A percentile compares a stretch with the other conserved stretches of the same genome.
phyloP scores from a whole-genome alignment of 2,888 invertebrate species.

The Leptogaster cylindrica region DNA sequence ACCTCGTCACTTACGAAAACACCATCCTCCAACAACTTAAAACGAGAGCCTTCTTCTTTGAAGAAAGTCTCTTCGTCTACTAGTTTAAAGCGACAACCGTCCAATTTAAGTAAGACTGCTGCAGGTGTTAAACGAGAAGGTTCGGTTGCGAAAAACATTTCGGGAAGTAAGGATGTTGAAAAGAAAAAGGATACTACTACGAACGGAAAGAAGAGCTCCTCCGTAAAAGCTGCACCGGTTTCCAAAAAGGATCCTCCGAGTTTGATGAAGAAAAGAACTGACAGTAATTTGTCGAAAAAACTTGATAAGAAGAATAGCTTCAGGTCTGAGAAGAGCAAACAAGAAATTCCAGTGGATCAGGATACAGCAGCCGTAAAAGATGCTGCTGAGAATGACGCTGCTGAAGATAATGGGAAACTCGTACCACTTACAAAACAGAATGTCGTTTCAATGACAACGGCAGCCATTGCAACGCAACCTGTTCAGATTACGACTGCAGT shows the following conservation, averaged over 20 bases:
- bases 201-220: neutral
- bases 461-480: slow-evolving; percentile 67
- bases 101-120: slow-evolving; percentile 49
- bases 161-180: too few relatives aligned
- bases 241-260: slow-evolving; percentile 44
- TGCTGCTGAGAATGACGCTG: slow-evolving; percentile 36
- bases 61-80: slow-evolving; percentile 42
- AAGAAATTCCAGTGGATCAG: slow-evolving; percentile 46
- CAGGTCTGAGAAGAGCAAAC: slow-evolving; percentile 48
- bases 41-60: slow-evolving; percentile 49
- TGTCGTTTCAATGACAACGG: slow-evolving; percentile 67
- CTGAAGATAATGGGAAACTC: slow-evolving; percentile 48
- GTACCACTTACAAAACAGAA: slow-evolving; percentile 51
- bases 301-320: slow-evolving; percentile 48
- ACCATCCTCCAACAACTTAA: slow-evolving; percentile 47
- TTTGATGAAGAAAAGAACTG: slow-evolving; percentile 55
- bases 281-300: slow-evolving; percentile 56
- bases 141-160: too few relatives aligned
- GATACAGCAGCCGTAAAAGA: slow-evolving; percentile 13
- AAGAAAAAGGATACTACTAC: neutral
- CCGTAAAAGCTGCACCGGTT: neutral
- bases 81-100: slow-evolving; percentile 52
- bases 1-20: neutral
- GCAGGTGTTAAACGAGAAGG: neutral
- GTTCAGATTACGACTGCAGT: slow-evolving; percentile 66